phyloP scores from a whole-genome alignment of 2,797 vertebrate genomes.

The Pelobates cultripes region DNA sequence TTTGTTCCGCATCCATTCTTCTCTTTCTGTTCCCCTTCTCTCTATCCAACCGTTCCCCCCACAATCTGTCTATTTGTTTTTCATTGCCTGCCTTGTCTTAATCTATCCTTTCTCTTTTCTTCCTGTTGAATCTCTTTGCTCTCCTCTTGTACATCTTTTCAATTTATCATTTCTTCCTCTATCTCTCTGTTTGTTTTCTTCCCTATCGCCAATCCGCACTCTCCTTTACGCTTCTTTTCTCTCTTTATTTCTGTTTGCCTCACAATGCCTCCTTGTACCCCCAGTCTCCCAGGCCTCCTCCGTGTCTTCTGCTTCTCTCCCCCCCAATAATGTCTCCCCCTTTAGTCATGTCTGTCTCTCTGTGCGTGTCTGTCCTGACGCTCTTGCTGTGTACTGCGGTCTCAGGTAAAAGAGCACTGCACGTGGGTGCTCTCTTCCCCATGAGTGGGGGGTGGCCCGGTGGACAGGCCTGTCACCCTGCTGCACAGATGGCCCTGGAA shows the following conservation, averaged over 20 bases:
- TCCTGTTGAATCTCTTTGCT: constrained; percentile 6
- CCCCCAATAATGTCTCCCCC: constrained; percentile 61
- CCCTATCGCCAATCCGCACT: neutral
- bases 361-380: constrained; percentile 46
- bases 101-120: neutral
- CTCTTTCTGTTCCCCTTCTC: neutral
- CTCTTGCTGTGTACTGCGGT: constrained; percentile 64
- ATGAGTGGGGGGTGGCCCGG: constrained; percentile 95
- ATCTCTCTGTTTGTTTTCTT: neutral
- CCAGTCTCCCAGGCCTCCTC: constrained; percentile 37
- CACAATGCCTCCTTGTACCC: constrained; percentile 46
- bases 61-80: neutral
- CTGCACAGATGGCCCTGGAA: constrained; percentile 89
- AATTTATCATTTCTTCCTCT: neutral
- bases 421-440: constrained; percentile 92
- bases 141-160: neutral
- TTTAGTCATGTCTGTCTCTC: constrained; percentile 58
- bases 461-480: constrained; percentile 88
- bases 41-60: neutral
- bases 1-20: neutral
- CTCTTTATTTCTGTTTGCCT: constrained; percentile 55
- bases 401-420: constrained; percentile 88
- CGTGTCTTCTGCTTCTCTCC: constrained; percentile 41
- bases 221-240: constrained; percentile 41
- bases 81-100: neutral